phyloP scores from a whole-genome alignment of 2,888 invertebrate genomes.

The Spilarctia lutea region DNA sequence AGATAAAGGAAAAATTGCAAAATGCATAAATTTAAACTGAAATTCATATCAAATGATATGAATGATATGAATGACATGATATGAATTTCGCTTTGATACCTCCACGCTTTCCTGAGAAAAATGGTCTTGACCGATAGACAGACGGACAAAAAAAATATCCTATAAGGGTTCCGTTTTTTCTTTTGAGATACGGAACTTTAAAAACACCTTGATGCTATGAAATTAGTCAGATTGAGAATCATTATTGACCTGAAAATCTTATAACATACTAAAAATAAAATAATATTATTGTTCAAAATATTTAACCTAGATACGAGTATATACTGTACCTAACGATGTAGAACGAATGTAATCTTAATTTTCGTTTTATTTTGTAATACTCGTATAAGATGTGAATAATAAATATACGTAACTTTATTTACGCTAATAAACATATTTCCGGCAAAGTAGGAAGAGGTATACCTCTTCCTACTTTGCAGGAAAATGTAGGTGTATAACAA shows the following conservation, averaged over 20 bases:
- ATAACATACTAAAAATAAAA: neutral
- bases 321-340: neutral
- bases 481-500: neutral
- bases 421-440: neutral
- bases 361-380: neutral
- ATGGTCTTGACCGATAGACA: too few relatives aligned
- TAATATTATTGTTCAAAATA: neutral
- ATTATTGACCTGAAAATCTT: neutral
- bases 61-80: too few relatives aligned
- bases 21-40: too few relatives aligned
- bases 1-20: too few relatives aligned
- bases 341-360: neutral
- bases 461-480: conserved; percentile 1
- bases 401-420: conserved; percentile 2
- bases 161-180: too few relatives aligned
- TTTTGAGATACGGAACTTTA: neutral
- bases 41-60: too few relatives aligned
- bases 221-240: neutral
- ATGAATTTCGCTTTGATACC: too few relatives aligned
- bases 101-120: too few relatives aligned
- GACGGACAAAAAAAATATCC: too few relatives aligned
- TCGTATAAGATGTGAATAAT: neutral
- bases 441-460: neutral
- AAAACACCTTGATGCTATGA: neutral
- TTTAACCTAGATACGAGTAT: neutral